phyloP scores from a whole-genome alignment of 2,888 invertebrate genomes.

The Watsonalla cultraria region DNA sequence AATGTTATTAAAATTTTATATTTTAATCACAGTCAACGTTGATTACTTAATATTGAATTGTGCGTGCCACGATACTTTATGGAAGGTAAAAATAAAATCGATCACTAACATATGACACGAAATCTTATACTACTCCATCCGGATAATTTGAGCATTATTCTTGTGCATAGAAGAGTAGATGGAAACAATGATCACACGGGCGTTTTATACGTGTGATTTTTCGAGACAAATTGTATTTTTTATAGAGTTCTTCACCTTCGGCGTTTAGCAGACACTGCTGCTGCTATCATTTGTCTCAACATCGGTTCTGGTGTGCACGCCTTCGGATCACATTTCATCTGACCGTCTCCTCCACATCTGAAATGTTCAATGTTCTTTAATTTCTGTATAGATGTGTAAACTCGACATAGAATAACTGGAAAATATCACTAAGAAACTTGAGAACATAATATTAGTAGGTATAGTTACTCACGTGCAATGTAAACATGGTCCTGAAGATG shows the following conservation, averaged over 20 bases:
- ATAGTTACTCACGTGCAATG: constrained; percentile 91
- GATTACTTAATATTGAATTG: constrained; percentile 57
- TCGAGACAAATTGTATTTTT: constrained; percentile 35
- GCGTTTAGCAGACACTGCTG: constrained; percentile 85
- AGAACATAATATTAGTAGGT: not conserved
- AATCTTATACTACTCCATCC: constrained; percentile 74
- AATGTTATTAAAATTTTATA: constrained; percentile 45
- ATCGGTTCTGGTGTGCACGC: constrained; percentile 94
- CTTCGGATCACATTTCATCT: constrained; percentile 96
- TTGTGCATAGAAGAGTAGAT: constrained; percentile 72
- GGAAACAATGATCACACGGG: constrained; percentile 63
- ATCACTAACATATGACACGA: constrained; percentile 74
- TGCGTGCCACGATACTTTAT: constrained; percentile 66
- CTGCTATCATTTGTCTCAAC: constrained; percentile 93
- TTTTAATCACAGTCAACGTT: constrained; percentile 75
- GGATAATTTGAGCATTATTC: constrained; percentile 76
- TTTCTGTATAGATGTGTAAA: no score
- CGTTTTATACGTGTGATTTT: constrained; percentile 54
- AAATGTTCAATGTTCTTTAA: constrained; percentile 30
- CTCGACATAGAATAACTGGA: no score
- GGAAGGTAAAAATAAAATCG: constrained; percentile 59
- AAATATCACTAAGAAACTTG: not conserved
- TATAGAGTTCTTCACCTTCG: constrained; percentile 80
- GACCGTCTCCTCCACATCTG: constrained; percentile 94
- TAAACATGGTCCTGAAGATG: constrained; percentile 94